A percentile compares a stretch with the other conserved stretches of the same genome.
Evolutionary conservation across 2,888 invertebrate species (phyloP).

Genomic region (Julus scanicus): DNA sequence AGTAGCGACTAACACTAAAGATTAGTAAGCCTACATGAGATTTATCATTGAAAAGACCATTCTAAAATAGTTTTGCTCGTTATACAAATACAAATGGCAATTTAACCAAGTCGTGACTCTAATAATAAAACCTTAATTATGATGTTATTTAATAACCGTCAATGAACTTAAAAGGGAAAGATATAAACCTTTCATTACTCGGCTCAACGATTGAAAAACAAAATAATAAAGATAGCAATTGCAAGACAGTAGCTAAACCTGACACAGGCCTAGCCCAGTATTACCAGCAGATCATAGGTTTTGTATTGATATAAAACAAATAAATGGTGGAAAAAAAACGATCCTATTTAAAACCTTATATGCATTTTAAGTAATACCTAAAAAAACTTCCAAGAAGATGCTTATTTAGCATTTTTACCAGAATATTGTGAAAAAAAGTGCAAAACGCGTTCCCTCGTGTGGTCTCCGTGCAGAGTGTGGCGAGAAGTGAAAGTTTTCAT

Average conservation of each 20-base stretch:
- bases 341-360: no score
- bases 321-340: no score
- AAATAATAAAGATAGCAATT: neutral
- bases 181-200: conserved; percentile 21
- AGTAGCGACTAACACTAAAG: conserved; percentile 42
- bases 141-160: conserved; percentile 25
- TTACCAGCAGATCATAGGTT: neutral
- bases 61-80: neutral
- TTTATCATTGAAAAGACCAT: neutral
- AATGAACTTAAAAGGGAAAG: conserved; percentile 20
- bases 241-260: neutral
- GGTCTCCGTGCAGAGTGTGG: neutral
- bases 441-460: neutral
- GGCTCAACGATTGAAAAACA: neutral
- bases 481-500: neutral
- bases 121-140: conserved; percentile 31
- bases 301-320: no score
- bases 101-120: neutral
- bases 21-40: conserved; percentile 13
- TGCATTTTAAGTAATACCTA: no score
- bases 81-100: neutral
- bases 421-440: neutral
- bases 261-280: neutral
- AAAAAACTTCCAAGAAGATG: neutral
- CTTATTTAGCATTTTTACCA: no score